phyloP scores from a whole-genome alignment of 2,797 vertebrate genomes.

The Myotis vivesi region DNA sequence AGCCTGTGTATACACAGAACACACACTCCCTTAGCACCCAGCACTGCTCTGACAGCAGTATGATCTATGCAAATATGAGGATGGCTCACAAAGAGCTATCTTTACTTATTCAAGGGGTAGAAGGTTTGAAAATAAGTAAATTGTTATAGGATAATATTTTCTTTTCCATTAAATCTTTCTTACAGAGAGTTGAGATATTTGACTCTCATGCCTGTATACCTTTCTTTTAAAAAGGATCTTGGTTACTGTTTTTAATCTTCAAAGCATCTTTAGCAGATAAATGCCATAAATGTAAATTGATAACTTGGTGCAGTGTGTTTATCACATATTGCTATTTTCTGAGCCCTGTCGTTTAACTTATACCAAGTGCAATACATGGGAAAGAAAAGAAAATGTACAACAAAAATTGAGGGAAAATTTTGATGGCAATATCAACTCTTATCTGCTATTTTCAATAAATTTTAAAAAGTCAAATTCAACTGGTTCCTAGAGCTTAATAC shows the following conservation, averaged over 20 bases:
- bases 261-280: neutral
- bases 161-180: slow-evolving; percentile 17
- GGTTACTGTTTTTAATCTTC: neutral
- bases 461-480: neutral
- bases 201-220: neutral
- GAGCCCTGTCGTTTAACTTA: neutral
- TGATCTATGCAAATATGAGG: neutral
- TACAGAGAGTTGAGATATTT: neutral
- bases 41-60: neutral
- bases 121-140: neutral
- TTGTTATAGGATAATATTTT: neutral
- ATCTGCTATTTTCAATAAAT: neutral
- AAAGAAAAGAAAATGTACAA: neutral
- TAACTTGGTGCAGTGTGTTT: neutral
- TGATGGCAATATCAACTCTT: neutral
- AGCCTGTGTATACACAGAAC: neutral
- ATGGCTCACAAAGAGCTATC: neutral
- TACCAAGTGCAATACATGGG: neutral
- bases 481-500: neutral
- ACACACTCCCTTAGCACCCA: fast-evolving
- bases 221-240: neutral
- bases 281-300: neutral
- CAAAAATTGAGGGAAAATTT: neutral
- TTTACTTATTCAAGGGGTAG: slow-evolving; percentile 1
- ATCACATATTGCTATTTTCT: neutral